Conservation (phyloP, 2,888 invertebrate species). For the Orthonevra nobilis region DNA sequence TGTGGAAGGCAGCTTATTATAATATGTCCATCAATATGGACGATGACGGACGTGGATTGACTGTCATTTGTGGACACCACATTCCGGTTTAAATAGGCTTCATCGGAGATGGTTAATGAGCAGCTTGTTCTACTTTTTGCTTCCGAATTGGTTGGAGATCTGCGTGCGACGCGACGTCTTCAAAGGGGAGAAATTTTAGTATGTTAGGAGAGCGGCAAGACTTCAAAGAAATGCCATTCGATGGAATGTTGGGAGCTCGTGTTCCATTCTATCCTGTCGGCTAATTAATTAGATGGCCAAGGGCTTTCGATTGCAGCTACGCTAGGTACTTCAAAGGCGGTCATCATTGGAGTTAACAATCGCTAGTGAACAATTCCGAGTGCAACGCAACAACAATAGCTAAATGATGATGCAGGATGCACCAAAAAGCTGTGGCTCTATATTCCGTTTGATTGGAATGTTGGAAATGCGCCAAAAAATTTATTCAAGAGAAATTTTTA, state of each 20-base stretch:
- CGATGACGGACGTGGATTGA: conserved; percentile 37
- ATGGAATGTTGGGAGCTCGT: background rate
- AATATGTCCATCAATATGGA: conserved; percentile 59
- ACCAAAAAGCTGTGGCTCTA: too few relatives aligned
- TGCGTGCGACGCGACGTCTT: conserved; percentile 14
- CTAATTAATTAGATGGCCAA: too few relatives aligned
- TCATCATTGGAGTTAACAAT: too few relatives aligned
- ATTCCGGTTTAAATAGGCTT: background rate
- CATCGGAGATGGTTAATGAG: conserved; percentile 46
- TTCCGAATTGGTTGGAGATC: background rate
- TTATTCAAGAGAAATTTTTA: too few relatives aligned
- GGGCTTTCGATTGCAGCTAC: too few relatives aligned
- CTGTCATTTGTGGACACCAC: conserved; percentile 24
- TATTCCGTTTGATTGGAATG: too few relatives aligned
- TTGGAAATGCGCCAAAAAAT: too few relatives aligned
- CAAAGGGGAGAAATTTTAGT: background rate
- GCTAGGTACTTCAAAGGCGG: too few relatives aligned
- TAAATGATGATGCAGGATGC: too few relatives aligned
- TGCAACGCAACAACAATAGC: too few relatives aligned
- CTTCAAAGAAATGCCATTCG: background rate
- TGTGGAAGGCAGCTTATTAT: conserved; percentile 61
- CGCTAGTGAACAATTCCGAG: too few relatives aligned
- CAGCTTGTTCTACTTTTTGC: conserved; percentile 31
- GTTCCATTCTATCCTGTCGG: too few relatives aligned
- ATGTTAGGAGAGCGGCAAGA: background rate